phyloP scores from a whole-genome alignment of 2,888 invertebrate genomes.

The Diarsia mendica region DNA sequence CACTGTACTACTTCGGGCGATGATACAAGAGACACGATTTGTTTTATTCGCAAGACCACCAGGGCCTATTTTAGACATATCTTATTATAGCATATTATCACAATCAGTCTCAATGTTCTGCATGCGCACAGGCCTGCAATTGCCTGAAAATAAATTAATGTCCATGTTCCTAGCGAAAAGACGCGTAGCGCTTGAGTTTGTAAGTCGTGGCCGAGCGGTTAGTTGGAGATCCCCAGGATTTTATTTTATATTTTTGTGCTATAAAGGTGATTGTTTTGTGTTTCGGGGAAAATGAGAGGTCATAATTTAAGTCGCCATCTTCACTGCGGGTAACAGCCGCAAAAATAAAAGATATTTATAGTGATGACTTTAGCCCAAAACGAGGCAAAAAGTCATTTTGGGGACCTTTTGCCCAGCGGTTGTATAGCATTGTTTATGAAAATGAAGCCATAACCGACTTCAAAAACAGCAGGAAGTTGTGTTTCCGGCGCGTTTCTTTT shows the following conservation, averaged over 20 bases:
- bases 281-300: conserved; percentile 11
- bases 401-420: background rate
- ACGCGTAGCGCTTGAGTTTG: background rate
- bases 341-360: conserved; percentile 29
- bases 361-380: conserved; percentile 6
- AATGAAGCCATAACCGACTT: background rate
- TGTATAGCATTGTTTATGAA: conserved; percentile 2
- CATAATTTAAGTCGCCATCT: conserved; percentile 13
- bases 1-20: background rate
- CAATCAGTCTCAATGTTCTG: too few species aligned
- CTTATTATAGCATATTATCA: background rate
- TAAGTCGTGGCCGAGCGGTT: background rate
- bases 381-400: conserved; percentile 11
- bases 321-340: background rate
- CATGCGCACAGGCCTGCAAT: too few species aligned
- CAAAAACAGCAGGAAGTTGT: background rate
- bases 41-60: background rate
- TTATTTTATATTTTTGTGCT: background rate
- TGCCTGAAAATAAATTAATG: too few species aligned
- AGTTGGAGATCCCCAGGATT: background rate
- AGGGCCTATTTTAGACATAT: background rate
- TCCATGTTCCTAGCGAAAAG: background rate
- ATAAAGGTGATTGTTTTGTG: conserved; percentile 15
- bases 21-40: background rate
- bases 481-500: background rate